These are phyloP conservation scores for Haliaeetus leucogaster DNA, from an alignment of 2,113 vertebrate species.

Conservation along the genomic window DNA sequence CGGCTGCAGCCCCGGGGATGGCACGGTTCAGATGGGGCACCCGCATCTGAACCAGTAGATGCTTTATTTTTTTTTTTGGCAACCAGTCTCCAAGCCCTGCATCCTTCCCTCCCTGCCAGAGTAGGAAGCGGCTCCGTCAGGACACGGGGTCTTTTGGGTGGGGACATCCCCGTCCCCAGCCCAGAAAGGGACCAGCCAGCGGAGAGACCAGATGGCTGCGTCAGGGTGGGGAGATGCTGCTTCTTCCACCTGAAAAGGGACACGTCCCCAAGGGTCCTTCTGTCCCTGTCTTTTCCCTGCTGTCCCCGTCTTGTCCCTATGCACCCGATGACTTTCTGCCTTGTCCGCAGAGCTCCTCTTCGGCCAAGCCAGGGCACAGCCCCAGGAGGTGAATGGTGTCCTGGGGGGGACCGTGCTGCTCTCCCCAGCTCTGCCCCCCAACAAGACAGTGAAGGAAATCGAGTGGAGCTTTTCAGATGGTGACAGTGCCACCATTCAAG, in stretches of 20 bases:
- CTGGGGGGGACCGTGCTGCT: background rate
- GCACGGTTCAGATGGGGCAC: background rate
- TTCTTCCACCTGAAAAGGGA: background rate
- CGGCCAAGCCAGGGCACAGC: background rate
- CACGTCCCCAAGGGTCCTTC: background rate
- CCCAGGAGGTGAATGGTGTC: background rate
- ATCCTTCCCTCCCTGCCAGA: background rate
- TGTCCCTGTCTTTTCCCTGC: background rate
- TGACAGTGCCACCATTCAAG: background rate
- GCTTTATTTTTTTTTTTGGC: background rate
- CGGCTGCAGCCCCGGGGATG: background rate
- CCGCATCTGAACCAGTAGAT: background rate
- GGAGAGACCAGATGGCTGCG: background rate
- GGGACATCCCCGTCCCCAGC: background rate
- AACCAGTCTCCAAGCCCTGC: background rate
- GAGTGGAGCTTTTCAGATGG: background rate
- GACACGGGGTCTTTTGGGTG: background rate
- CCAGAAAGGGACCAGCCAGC: background rate
- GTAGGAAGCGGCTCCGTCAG: background rate
- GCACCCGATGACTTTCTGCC: fast-evolving
- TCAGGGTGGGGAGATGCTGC: background rate
- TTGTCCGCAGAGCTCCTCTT: background rate
- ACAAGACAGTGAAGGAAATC: background rate
- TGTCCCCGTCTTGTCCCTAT: background rate
- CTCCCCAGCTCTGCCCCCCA: background rate